Percentiles rank a stretch among this genome's conserved stretches.
Conservation (phyloP, 2,113 vertebrate species). For the Terrapene triunguis region DNA sequence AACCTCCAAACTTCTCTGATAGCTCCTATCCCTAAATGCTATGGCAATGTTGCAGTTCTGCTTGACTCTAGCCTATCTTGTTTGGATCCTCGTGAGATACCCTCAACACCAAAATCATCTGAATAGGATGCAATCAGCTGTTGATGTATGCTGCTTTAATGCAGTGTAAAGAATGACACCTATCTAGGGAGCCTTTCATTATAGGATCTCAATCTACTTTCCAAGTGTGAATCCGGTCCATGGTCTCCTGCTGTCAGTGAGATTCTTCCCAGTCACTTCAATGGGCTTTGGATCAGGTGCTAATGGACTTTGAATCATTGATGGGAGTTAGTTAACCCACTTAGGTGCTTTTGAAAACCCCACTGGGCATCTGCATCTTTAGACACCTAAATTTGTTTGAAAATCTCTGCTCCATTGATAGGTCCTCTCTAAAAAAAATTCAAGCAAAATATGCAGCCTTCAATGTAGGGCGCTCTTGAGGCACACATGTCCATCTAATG, state of each 20-base stretch:
- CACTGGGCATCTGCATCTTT: rapidly evolving
- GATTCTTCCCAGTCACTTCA: neutral
- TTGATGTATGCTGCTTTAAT: neutral
- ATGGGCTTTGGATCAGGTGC: neutral
- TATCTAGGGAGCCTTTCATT: neutral
- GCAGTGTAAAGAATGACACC: neutral
- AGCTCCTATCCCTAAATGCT: neutral
- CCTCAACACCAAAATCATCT: neutral
- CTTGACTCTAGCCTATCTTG: neutral
- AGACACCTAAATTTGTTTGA: neutral
- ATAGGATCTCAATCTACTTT: neutral
- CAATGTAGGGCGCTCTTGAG: neutral
- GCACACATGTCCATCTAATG: neutral
- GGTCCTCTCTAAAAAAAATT: neutral
- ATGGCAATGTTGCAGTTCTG: neutral
- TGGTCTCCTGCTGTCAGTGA: neutral
- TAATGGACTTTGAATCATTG: neutral
- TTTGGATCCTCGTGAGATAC: neutral
- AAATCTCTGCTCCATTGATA: rapidly evolving
- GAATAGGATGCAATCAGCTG: neutral
- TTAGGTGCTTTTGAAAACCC: neutral
- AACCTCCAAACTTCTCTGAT: neutral
- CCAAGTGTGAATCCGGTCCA: neutral
- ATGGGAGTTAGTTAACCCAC: neutral
- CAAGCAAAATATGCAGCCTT: neutral